A percentile compares a stretch with the other conserved stretches of the same genome.
These are phyloP conservation scores for Osmerus eperlanus DNA, from an alignment of 2,113 vertebrate genomes.

Conservation along the genomic window DNA sequence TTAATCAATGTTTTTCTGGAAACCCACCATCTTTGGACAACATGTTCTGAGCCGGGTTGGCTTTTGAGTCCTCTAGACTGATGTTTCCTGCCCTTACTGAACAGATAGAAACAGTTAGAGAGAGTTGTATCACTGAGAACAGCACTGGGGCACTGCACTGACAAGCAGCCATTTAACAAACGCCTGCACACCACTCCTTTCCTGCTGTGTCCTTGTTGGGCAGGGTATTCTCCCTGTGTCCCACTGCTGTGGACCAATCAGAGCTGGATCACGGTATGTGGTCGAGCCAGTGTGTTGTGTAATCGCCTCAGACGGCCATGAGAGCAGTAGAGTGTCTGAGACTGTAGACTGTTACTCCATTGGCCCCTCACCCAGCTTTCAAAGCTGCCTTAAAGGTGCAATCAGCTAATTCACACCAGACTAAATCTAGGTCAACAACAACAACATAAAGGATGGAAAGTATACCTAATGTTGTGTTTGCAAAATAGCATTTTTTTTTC, in stretches of 20 bases:
- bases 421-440: neutral
- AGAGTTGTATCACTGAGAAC: no score
- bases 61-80: neutral
- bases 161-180: conserved; percentile 33
- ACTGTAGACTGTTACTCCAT: conserved; percentile 45
- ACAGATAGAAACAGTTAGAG: no score
- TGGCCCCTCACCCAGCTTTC: conserved; percentile 53
- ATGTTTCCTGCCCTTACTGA: no score
- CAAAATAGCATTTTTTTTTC: no score
- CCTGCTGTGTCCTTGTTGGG: conserved; percentile 28
- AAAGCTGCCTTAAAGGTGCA: no score
- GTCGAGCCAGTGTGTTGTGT: conserved; percentile 46
- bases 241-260: conserved; percentile 41
- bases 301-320: conserved; percentile 52
- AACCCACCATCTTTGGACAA: no score
- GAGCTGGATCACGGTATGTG: conserved; percentile 14
- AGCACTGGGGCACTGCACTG: conserved; percentile 2
- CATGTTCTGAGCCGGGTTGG: neutral
- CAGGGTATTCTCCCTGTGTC: conserved; percentile 33
- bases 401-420: conserved; percentile 7
- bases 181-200: conserved; percentile 7
- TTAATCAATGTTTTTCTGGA: conserved; percentile 7
- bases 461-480: no score
- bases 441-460: no score
- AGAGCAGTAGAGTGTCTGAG: conserved; percentile 45